These are phyloP conservation scores for Drosophila subsilvestris DNA, from an alignment of 2,888 invertebrate species.

Conservation along the genomic window DNA sequence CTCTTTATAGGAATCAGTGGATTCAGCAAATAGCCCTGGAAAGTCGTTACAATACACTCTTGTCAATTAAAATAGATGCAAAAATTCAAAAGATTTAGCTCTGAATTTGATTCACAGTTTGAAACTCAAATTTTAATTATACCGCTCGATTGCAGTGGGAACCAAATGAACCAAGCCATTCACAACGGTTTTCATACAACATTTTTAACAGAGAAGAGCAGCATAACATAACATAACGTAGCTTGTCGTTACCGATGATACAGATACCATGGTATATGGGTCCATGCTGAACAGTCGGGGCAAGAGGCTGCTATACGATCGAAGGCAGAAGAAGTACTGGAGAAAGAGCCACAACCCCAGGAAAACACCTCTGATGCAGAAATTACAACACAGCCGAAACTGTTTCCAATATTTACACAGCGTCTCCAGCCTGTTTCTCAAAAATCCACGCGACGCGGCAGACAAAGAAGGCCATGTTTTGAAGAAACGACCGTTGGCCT, in stretches of 20 bases:
- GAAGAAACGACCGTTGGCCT: slow-evolving; percentile 5
- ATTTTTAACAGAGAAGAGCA: too few relatives aligned
- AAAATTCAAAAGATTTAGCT: too few relatives aligned
- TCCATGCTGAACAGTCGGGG: slow-evolving; percentile 56
- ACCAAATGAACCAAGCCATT: too few relatives aligned
- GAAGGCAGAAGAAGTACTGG: neutral
- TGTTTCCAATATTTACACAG: slow-evolving; percentile 84
- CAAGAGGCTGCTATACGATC: neutral
- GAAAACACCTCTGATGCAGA: neutral
- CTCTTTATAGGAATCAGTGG: neutral
- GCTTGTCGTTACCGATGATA: slow-evolving; percentile 80
- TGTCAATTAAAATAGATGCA: neutral
- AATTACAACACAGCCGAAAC: slow-evolving; percentile 61
- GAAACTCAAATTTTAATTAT: neutral
- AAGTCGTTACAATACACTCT: too few relatives aligned
- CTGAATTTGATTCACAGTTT: neutral
- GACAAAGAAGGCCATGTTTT: slow-evolving; percentile 50
- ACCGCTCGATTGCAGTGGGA: neutral
- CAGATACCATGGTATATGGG: slow-evolving; percentile 74
- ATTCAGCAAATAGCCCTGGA: neutral
- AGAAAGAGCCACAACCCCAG: neutral
- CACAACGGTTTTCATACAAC: too few relatives aligned
- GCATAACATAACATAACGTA: too few relatives aligned
- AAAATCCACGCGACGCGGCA: slow-evolving; percentile 81
- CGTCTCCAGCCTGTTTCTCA: slow-evolving; percentile 67